Evolutionary conservation across 1,140 invertebrate genomes (phyloP), one percentile per base, ranked within the genome.

Genomic region (Drosophila tsacasi): DNA sequence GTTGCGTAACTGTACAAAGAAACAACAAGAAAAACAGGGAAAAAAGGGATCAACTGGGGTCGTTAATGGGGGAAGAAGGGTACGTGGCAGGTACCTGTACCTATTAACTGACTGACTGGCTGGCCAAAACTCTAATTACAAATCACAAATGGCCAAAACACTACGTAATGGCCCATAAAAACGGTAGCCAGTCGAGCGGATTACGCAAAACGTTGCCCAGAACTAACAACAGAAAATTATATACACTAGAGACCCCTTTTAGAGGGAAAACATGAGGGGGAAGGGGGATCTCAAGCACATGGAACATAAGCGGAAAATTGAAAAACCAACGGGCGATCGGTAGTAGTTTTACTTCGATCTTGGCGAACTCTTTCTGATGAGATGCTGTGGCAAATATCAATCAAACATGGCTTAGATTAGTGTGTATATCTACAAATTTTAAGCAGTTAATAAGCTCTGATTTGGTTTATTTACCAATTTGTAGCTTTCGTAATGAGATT

Each of bases 101-200:
- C 59, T 62, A 57, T 50, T 42, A 49, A 73, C 78, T 42, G 39
- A 55, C 46, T 44, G 32, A 76, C 60, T 74, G 71, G 71, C 63
- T 67, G 46, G 46, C 64, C 64, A 55, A 83, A 86, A 79, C 66
- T 86, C 83, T 83, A 86, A 86, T 86, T 86, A 87, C 83, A 87
- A 86, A 86, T 86, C 83, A 86, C 83, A 87, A 86, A 87, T 87
- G 83, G 83, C 76, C 83, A 87, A 87, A 86, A 86, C 83, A 59
- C 71, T 79, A 44, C 55, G 49, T 76, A 86, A 86, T 87, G 83
- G 83, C 60, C 76, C 83, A 86, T 86, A 83, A 86, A 86, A 87
- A 68, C 57, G 75, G 69, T 78, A 75, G 72, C 83, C 79, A 83
- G 71, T 86, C 55, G 83, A 87, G 83, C 83, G 83, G 79, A 86